Conservation (phyloP, 2,797 vertebrate genomes). For the Sebastes nivosus region DNA sequence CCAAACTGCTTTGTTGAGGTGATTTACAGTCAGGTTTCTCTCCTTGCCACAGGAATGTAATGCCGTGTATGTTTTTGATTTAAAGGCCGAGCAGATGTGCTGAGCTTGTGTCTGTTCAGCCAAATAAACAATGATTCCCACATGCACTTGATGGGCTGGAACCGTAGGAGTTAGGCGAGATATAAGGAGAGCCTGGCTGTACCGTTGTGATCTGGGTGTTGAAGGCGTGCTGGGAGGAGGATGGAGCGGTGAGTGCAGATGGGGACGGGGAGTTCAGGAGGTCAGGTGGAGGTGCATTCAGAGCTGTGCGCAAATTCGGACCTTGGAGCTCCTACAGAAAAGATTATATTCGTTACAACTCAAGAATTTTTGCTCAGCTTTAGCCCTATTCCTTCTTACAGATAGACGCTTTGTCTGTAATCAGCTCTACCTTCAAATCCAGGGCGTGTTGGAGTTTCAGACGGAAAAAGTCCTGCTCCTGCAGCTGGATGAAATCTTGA, state of each 20-base stretch:
- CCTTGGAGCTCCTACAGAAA: constrained; percentile 83
- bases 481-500: constrained; percentile 87
- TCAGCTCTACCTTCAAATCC: constrained; percentile 83
- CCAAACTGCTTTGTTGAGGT: background rate
- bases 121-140: constrained; percentile 60
- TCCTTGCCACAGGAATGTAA: constrained; percentile 58
- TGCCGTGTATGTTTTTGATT: constrained; percentile 41
- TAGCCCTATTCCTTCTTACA: background rate
- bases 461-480: constrained; percentile 85
- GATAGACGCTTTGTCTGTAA: background rate
- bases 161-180: constrained; percentile 4
- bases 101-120: constrained; percentile 37
- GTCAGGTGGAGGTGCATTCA: constrained; percentile 41
- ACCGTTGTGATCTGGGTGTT: constrained; percentile 69
- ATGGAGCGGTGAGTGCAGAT: constrained; percentile 27
- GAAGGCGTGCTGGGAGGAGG: constrained; percentile 58
- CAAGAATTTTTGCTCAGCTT: background rate
- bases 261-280: constrained; percentile 19
- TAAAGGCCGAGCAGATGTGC: constrained; percentile 62
- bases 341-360: background rate
- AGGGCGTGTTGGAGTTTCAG: constrained; percentile 87
- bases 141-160: constrained; percentile 15
- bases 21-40: constrained; percentile 19
- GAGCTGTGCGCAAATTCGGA: constrained; percentile 62
- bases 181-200: constrained; percentile 31